Evolutionary conservation across 2,797 vertebrate genomes (phyloP).

Genomic region (Odontamblyopus lacepedii): DNA sequence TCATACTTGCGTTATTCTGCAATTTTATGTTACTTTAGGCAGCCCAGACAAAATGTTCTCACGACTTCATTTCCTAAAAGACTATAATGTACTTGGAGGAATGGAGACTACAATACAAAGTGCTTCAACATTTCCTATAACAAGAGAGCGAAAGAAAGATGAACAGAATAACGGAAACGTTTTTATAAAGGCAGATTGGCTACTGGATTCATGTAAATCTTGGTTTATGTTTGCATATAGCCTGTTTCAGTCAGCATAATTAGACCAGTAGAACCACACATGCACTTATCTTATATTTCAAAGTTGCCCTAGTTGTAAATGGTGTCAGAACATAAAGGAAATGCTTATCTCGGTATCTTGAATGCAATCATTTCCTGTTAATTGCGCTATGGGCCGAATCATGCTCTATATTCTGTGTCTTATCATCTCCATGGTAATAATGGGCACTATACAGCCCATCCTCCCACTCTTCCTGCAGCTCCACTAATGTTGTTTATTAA

Average conservation of each 20-base stretch:
- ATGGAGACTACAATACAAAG: not conserved
- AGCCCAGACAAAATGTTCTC: slow-evolving; percentile 9
- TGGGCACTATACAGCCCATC: slow-evolving; percentile 5
- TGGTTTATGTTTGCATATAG: not conserved
- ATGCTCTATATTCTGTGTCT: slow-evolving; percentile 21
- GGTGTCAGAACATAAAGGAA: slow-evolving; percentile 18
- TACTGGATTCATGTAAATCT: slow-evolving; percentile 28
- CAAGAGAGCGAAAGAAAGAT: not conserved
- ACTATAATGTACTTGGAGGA: slow-evolving; percentile 7
- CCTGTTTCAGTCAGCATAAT: slow-evolving; percentile 34
- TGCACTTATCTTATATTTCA: slow-evolving; percentile 9
- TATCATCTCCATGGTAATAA: slow-evolving; percentile 30
- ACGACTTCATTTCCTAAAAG: slow-evolving; percentile 11
- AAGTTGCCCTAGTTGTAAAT: slow-evolving; percentile 14
- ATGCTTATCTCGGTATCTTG: slow-evolving; percentile 7
- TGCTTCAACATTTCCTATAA: not conserved
- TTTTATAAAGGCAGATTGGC: slow-evolving; percentile 33
- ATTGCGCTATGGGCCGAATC: slow-evolving; percentile 32
- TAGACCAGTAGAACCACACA: slow-evolving; percentile 16
- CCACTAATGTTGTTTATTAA: slow-evolving; percentile 49
- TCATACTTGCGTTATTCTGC: slow-evolving; percentile 25
- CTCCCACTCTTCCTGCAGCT: slow-evolving; percentile 12
- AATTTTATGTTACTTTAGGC: not conserved
- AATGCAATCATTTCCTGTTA: slow-evolving; percentile 20
- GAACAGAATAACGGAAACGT: not conserved